Evolutionary conservation across 2,113 vertebrate species (phyloP).

Genomic region (Lophochroa leadbeateri): DNA sequence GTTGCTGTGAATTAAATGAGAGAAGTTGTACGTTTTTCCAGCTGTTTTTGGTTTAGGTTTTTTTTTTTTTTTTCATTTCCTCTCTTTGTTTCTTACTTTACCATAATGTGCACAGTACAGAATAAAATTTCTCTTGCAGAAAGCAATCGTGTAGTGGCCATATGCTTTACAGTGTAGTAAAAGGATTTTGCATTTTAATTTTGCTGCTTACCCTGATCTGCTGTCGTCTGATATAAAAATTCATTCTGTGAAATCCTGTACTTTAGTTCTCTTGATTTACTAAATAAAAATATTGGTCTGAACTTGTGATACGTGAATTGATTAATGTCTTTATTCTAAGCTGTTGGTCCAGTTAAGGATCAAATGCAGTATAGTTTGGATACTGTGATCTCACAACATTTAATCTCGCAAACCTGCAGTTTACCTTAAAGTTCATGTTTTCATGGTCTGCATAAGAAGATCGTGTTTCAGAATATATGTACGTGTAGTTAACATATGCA

Average conservation of each 20-base stretch:
- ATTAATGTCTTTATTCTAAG: background rate
- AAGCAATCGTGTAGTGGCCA: background rate
- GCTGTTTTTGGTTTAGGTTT: background rate
- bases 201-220: background rate
- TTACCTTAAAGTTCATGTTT: background rate
- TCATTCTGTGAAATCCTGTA: background rate
- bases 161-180: background rate
- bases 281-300: background rate
- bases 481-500: background rate
- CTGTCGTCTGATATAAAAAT: background rate
- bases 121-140: background rate
- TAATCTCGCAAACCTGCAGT: background rate
- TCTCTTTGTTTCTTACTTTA: background rate
- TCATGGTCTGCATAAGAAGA: background rate
- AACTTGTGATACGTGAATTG: background rate
- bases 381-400: background rate
- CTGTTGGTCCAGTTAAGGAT: background rate
- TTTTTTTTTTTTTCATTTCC: background rate
- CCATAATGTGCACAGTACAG: background rate
- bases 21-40: background rate
- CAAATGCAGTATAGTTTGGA: background rate
- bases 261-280: background rate
- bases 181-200: background rate
- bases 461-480: background rate
- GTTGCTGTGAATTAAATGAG: slow-evolving; percentile 6